A percentile compares a stretch with the other conserved stretches of the same genome.
These are phyloP conservation scores for Agrochola litura DNA, from an alignment of 2,888 invertebrate species.

Conservation along the genomic window DNA sequence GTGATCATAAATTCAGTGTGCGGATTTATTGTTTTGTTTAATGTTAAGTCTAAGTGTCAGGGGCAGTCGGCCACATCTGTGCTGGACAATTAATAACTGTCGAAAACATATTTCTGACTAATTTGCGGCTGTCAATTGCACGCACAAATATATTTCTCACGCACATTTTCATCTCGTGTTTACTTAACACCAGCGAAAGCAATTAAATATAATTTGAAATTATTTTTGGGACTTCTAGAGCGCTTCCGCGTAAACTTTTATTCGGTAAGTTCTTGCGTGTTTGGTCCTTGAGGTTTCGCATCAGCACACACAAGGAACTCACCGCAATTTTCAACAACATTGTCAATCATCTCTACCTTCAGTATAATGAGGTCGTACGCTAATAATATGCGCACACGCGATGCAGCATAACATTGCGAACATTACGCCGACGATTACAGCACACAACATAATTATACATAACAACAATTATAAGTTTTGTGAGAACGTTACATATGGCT, in stretches of 20 bases:
- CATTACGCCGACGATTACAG: conserved; percentile 68
- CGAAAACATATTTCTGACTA: conserved; percentile 51
- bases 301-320: conserved; percentile 23
- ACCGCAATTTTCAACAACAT: conserved; percentile 42
- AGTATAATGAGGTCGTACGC: conserved; percentile 70
- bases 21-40: conserved; percentile 59
- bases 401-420: conserved; percentile 60
- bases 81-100: conserved; percentile 56
- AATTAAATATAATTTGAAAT: too few relatives aligned
- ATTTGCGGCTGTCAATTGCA: conserved; percentile 38
- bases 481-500: conserved; percentile 63
- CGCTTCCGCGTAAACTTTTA: background rate
- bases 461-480: conserved; percentile 64
- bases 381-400: conserved; percentile 71
- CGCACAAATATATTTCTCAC: conserved; percentile 29
- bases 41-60: conserved; percentile 63
- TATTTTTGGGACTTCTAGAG: background rate
- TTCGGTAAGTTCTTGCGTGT: background rate
- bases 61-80: conserved; percentile 58
- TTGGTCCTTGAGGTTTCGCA: background rate
- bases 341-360: conserved; percentile 65
- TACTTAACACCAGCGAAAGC: background rate
- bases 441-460: conserved; percentile 67
- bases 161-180: conserved; percentile 2
- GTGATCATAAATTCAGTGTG: conserved; percentile 45